Conservation (phyloP, 2,113 vertebrate species). For the Vireo altiloquus region DNA sequence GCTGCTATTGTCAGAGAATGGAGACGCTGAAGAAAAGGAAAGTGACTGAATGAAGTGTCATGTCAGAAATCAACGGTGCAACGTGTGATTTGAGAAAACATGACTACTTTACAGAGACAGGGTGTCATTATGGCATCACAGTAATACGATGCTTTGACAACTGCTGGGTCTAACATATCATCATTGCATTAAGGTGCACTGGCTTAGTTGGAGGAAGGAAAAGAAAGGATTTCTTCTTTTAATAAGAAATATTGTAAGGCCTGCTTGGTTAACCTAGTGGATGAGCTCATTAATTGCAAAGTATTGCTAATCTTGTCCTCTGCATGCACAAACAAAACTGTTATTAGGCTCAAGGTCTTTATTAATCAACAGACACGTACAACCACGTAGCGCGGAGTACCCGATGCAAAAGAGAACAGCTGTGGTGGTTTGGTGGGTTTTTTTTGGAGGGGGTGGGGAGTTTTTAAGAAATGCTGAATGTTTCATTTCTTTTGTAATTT, state of each 20-base stretch:
- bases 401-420: neutral
- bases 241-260: constrained; percentile 74
- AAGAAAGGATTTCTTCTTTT: constrained; percentile 72
- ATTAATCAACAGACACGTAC: neutral
- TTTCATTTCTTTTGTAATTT: neutral
- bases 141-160: constrained; percentile 93
- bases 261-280: constrained; percentile 73
- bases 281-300: constrained; percentile 41
- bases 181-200: constrained; percentile 95
- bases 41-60: constrained; percentile 79
- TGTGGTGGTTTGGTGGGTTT: fast-evolving
- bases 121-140: constrained; percentile 92
- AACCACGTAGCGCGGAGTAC: neutral
- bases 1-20: constrained; percentile 77
- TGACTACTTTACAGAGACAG: constrained; percentile 88
- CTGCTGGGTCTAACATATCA: constrained; percentile 91
- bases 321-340: neutral
- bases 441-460: fast-evolving
- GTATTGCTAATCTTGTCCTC: neutral
- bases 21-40: constrained; percentile 67
- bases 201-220: constrained; percentile 73
- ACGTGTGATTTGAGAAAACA: constrained; percentile 85
- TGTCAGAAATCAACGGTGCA: constrained; percentile 86
- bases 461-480: neutral
- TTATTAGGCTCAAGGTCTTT: neutral